phyloP scores from a whole-genome alignment of 2,888 invertebrate species.

The Acronicta leporina region DNA sequence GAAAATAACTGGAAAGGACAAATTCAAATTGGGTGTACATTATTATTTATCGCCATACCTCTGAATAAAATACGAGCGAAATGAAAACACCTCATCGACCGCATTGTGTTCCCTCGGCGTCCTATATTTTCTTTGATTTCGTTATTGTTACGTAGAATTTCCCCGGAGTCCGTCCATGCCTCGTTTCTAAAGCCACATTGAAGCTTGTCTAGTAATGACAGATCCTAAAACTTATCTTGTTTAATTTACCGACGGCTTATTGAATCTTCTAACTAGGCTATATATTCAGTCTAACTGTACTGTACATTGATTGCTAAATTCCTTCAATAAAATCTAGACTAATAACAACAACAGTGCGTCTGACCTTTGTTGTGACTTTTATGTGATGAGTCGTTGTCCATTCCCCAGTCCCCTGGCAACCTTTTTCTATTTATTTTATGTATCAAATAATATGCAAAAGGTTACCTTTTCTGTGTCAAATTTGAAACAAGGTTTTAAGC shows the following conservation, averaged over 20 bases:
- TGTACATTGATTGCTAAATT: constrained; percentile 36
- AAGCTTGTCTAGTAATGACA: constrained; percentile 44
- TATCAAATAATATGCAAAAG: constrained; percentile 31
- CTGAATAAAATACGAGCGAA: constrained; percentile 25
- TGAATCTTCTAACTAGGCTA: constrained; percentile 49
- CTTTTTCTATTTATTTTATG: constrained; percentile 23
- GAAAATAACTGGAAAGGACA: constrained; percentile 26
- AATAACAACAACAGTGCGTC: constrained; percentile 15
- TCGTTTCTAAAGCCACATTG: constrained; percentile 49
- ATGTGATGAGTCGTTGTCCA: constrained; percentile 33
- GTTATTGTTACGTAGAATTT: constrained; percentile 60
- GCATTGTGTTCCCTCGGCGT: constrained; percentile 37
- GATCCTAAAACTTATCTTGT: constrained; percentile 63
- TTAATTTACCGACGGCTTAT: constrained; percentile 60
- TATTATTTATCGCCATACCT: constrained; percentile 17
- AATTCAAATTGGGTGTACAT: constrained; percentile 7
- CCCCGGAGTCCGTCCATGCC: constrained; percentile 59
- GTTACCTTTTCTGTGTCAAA: constrained; percentile 20
- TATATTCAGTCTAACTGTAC: constrained; percentile 28
- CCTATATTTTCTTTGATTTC: constrained; percentile 51
- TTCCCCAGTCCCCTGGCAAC: constrained; percentile 39
- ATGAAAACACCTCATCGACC: constrained; percentile 36
- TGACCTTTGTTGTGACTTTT: constrained; percentile 49
- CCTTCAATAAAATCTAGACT: constrained; percentile 43
- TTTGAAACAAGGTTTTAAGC: constrained; percentile 18